phyloP scores from a whole-genome alignment of 2,113 vertebrate species.

The Glareola pratincola region DNA sequence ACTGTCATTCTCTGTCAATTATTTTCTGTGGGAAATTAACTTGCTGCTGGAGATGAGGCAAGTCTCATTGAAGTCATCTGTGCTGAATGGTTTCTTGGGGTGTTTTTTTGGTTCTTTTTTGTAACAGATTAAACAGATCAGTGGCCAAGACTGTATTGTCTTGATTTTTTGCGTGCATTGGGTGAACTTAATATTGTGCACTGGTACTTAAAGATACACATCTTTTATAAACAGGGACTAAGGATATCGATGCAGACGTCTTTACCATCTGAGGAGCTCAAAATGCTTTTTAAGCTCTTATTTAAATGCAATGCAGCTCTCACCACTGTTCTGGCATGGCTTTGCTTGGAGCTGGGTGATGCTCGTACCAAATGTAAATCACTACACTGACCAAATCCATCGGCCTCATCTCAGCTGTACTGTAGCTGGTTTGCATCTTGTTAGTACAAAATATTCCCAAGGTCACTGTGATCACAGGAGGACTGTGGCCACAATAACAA shows the following conservation, averaged over 20 bases:
- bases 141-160: background rate
- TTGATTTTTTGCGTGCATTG: background rate
- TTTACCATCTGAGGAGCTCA: background rate
- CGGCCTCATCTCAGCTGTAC: background rate
- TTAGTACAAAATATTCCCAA: background rate
- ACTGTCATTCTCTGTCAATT: constrained; percentile 5
- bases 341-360: background rate
- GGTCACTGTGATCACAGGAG: background rate
- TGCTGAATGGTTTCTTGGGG: background rate
- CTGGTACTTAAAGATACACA: background rate
- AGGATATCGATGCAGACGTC: background rate
- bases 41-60: background rate
- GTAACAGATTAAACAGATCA: background rate
- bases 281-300: constrained; percentile 5
- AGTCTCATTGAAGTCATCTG: constrained; percentile 7
- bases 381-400: background rate
- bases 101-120: background rate
- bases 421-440: background rate
- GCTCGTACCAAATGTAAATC: background rate
- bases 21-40: constrained; percentile 46
- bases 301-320: background rate
- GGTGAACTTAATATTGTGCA: background rate
- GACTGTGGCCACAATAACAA: background rate
- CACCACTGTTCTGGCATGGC: background rate
- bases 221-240: background rate